phyloP scores from a whole-genome alignment of 2,888 invertebrate genomes.

The Minunthozetes semirufus region DNA sequence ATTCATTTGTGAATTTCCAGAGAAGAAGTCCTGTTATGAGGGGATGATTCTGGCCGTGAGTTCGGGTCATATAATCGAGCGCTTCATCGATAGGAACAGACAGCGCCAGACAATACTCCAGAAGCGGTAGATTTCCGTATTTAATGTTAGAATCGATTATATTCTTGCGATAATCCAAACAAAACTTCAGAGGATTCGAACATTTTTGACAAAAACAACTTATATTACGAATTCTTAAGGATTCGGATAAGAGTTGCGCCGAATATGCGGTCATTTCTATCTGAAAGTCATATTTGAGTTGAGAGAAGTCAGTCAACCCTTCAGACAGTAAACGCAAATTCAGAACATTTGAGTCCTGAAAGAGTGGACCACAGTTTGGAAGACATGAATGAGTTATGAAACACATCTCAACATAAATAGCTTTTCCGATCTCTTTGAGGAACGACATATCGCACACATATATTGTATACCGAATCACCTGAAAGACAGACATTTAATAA shows the following conservation, averaged over 20 bases:
- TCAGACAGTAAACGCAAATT: neutral
- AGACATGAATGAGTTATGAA: slow-evolving; percentile 2
- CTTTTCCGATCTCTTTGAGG: slow-evolving; percentile 1
- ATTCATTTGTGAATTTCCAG: neutral
- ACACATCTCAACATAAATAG: slow-evolving; percentile 6
- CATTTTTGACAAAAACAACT: neutral
- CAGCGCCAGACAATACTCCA: neutral
- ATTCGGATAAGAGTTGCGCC: neutral
- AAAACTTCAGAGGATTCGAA: neutral
- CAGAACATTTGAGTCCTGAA: neutral
- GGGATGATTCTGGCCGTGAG: neutral
- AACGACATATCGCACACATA: neutral
- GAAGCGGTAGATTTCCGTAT: neutral
- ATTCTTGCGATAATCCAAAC: neutral
- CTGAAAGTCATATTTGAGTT: neutral
- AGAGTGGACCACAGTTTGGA: neutral
- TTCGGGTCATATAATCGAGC: neutral
- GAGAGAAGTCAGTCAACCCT: neutral
- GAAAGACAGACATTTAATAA: neutral
- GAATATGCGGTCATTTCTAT: slow-evolving; percentile 1
- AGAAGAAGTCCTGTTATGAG: neutral
- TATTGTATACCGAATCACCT: neutral
- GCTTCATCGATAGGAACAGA: neutral
- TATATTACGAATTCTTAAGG: neutral
- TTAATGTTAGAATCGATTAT: neutral